Conservation (phyloP, 2,113 vertebrate genomes). For the Anarhynchus alexandrinus region DNA sequence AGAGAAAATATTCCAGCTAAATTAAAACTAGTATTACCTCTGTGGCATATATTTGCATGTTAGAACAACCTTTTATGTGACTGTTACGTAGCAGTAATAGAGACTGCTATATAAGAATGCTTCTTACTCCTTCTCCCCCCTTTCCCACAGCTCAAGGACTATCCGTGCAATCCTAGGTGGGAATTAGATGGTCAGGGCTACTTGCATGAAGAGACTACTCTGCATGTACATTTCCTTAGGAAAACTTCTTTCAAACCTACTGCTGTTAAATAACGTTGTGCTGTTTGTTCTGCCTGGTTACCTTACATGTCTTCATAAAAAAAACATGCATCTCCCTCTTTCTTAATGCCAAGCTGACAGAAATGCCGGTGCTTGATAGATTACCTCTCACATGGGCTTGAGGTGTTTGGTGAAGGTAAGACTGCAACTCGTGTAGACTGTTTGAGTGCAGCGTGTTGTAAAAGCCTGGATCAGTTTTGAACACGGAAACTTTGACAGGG, state of each 20-base stretch:
- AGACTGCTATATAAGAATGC: not conserved
- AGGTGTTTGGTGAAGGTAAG: not conserved
- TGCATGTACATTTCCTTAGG: not conserved
- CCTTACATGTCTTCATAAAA: not conserved
- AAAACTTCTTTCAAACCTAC: not conserved
- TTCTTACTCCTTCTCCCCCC: not conserved
- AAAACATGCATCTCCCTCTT: not conserved
- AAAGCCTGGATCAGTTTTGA: not conserved
- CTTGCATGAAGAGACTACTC: not conserved
- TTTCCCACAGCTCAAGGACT: not conserved
- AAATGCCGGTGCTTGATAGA: not conserved
- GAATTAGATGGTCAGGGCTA: not conserved
- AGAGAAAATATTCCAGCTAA: not conserved
- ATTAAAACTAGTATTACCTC: not conserved
- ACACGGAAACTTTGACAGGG: not conserved
- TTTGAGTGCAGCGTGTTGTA: not conserved
- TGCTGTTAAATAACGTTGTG: not conserved
- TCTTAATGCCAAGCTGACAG: not conserved
- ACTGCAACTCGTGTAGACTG: not conserved
- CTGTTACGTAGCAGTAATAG: not conserved
- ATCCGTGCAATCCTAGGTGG: not conserved
- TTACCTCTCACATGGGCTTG: not conserved
- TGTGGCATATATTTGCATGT: not conserved
- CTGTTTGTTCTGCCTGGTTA: not conserved
- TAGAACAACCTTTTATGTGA: not conserved